phyloP scores from a whole-genome alignment of 2,797 vertebrate species.

The Arrhamphus sclerolepis region DNA sequence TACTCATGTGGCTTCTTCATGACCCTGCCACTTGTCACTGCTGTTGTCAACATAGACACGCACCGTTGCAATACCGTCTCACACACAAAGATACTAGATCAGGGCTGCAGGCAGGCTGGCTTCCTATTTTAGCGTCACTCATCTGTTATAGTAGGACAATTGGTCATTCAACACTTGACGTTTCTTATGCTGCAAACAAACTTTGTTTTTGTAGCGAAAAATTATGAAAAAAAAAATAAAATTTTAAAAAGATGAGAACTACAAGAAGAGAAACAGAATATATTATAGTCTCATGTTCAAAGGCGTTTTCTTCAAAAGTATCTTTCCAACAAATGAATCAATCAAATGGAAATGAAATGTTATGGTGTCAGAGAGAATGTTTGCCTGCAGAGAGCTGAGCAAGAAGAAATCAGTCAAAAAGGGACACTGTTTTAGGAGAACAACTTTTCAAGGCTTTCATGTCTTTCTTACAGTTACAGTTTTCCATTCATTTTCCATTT shows the following conservation, averaged over 20 bases:
- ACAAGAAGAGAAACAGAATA: not conserved
- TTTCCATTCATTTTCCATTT: too few relatives aligned
- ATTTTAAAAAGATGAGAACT: not conserved
- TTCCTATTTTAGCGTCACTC: constrained; percentile 17
- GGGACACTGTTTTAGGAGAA: not conserved
- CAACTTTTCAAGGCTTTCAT: not conserved
- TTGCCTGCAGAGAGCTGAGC: constrained; percentile 25
- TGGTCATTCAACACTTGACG: not conserved
- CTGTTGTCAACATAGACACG: constrained; percentile 49
- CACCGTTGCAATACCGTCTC: constrained; percentile 13
- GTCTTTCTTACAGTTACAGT: not conserved
- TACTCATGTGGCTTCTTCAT: constrained; percentile 12
- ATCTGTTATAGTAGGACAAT: constrained; percentile 10
- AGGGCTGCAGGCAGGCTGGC: constrained; percentile 43
- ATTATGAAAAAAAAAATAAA: too few relatives aligned
- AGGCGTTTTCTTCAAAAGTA: not conserved
- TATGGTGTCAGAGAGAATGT: constrained; percentile 13
- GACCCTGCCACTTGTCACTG: constrained; percentile 40
- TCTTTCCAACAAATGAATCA: constrained; percentile 13
- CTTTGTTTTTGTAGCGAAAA: not conserved
- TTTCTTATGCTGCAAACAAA: not conserved
- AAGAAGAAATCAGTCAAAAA: constrained; percentile 3
- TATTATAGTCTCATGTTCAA: not conserved
- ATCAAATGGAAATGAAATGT: constrained; percentile 13
- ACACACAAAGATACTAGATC: constrained; percentile 33